Conservation (phyloP, 2,113 vertebrate genomes). For the Ellobius talpinus region DNA sequence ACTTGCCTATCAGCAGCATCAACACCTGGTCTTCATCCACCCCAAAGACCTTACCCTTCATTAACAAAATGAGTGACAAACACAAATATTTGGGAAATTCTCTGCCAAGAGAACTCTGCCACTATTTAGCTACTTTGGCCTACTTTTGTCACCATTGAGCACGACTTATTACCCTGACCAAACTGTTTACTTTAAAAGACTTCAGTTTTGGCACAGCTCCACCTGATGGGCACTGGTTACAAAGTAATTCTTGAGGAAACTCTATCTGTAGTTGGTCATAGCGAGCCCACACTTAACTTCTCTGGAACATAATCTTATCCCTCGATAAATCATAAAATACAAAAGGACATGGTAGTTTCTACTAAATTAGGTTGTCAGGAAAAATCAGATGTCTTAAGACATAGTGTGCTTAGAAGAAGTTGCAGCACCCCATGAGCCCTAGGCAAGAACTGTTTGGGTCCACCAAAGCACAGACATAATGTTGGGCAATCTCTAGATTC, state of each 20-base stretch:
- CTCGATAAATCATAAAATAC: neutral
- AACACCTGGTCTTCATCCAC: neutral
- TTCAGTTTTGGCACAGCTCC: neutral
- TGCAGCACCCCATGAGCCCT: neutral
- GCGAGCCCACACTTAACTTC: neutral
- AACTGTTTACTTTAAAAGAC: neutral
- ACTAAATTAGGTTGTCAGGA: neutral
- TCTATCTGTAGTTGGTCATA: neutral
- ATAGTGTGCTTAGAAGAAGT: neutral
- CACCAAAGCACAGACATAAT: neutral
- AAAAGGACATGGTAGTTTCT: neutral
- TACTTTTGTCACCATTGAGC: neutral
- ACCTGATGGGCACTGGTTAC: fast-evolving
- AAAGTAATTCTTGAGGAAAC: neutral
- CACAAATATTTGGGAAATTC: neutral
- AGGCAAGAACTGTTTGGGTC: neutral
- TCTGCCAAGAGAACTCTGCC: neutral
- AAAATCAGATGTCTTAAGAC: neutral
- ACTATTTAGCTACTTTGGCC: neutral
- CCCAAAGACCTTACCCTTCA: neutral
- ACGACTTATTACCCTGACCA: neutral
- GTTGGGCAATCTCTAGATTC: neutral
- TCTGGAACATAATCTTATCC: neutral
- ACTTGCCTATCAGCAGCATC: neutral
- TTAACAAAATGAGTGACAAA: neutral